Base-by-base conservation (phyloP, 2,888 invertebrate species). In the Ceraclea dissimilis region DNA sequence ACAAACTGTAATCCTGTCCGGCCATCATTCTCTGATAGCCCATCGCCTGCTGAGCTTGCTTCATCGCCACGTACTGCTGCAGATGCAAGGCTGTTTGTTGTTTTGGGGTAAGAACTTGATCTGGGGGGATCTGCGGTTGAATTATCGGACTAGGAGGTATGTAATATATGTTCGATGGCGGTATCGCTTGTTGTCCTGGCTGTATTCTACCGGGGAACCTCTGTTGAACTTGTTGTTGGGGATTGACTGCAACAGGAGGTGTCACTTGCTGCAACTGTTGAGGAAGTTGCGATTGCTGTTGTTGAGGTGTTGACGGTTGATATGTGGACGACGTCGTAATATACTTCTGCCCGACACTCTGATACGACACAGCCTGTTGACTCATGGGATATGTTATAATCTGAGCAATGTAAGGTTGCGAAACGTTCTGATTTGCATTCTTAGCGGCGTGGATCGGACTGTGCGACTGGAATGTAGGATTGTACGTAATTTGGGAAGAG, bases 21-120 rank as follows among this genome's bases (percentile, higher is more conserved):
- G 55, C 55, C 13, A 52, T 49, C 22, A 59, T 59, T 49, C 61
- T 55, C 62, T 76, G 76, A 63, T 75, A 77, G 0, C 62, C 62
- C 75, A 78, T 75, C 59, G 76, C 76, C 58, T 77, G 77, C 62
- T 78, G 78, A 0, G 78, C 78, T 66, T 78, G 78, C 59, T 78
- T 78, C 78, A 78, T 78, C 1, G 77, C 77, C 0, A 77, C 78
- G 61, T 77, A 78, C 56, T 78, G 78, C 64, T 78, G 78, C 52
- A 78, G 64, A 49, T 77, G 76, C 52, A 77, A 68, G 0, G 75
- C 76, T 0, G 78, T 78, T 63, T 77, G 78, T 58, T 78, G 78
- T 48, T 77, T 67, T 52, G 77, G 77, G 59, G 76, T 76, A 1
- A 67, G 71, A 17, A 76, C 59, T 43, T 76, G 76, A 54, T 71